A percentile compares a stretch with the other conserved stretches of the same genome.
These are phyloP conservation scores for Campylomormyrus numenius DNA, from an alignment of 2,113 vertebrate genomes.

Conservation along the genomic window DNA sequence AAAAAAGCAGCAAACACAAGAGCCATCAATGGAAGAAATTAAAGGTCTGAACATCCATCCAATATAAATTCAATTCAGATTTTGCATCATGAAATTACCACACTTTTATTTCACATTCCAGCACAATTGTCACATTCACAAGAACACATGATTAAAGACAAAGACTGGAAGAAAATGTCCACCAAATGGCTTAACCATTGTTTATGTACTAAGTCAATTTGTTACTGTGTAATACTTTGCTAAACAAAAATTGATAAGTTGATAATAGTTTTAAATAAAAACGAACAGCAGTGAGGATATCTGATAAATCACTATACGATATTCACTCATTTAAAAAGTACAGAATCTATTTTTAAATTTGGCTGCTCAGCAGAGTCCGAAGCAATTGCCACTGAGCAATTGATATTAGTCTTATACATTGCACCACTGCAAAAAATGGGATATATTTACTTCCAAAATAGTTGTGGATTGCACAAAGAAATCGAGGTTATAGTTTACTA, in stretches of 20 bases:
- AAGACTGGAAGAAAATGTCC: neutral
- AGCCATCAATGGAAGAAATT: neutral
- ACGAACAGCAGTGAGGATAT: neutral
- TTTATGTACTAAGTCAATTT: neutral
- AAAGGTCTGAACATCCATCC: neutral
- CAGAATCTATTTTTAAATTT: neutral
- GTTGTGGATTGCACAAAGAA: neutral
- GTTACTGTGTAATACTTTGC: neutral
- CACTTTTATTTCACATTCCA: neutral
- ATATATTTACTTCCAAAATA: neutral
- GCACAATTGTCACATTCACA: neutral
- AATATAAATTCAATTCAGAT: neutral
- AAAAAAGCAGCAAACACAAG: neutral
- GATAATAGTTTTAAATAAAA: neutral
- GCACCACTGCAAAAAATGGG: neutral
- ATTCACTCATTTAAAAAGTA: neutral
- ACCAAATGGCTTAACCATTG: neutral
- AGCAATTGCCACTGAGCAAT: neutral
- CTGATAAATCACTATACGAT: no score
- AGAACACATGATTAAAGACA: neutral
- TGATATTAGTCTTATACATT: neutral
- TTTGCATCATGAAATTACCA: neutral
- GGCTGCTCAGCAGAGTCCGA: neutral
- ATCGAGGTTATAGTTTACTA: neutral
- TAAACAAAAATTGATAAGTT: neutral